phyloP scores from a whole-genome alignment of 35 echinoderm and acorn worm species.

The Chiridota heheva region DNA sequence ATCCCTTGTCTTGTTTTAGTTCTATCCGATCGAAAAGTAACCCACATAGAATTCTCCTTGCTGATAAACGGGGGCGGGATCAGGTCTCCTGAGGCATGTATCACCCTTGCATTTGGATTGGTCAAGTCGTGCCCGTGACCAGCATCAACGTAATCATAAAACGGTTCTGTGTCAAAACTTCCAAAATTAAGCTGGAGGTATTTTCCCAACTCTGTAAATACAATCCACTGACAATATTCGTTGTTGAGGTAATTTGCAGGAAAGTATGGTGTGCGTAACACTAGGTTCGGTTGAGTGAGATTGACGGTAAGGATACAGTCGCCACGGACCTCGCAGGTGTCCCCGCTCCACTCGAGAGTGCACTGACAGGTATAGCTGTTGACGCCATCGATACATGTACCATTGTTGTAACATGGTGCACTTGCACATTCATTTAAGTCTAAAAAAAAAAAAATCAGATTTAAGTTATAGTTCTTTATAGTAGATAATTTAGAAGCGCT shows the following conservation, averaged over 20 bases:
- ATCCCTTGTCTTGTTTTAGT: conserved; percentile 86
- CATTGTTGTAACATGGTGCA: conserved; percentile 30
- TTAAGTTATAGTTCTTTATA: not conserved
- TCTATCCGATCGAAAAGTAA: conserved; percentile 62
- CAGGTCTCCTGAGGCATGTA: conserved; percentile 42
- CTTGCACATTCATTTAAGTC: conserved; percentile 31
- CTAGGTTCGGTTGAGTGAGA: not conserved
- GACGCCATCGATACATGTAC: conserved; percentile 31
- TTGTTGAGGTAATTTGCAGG: conserved; percentile 92
- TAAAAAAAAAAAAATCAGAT: not conserved
- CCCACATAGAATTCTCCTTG: conserved; percentile 78
- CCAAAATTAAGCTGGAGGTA: conserved; percentile 72
- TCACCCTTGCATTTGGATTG: conserved; percentile 51
- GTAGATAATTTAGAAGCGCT: not conserved
- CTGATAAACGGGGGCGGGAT: conserved; percentile 73
- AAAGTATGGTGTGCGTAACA: conserved; percentile 55
- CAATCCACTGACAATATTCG: conserved; percentile 78
- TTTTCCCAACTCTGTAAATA: conserved; percentile 58
- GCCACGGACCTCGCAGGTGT: conserved; percentile 36
- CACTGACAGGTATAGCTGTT: conserved; percentile 39
- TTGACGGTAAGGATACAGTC: conserved; percentile 69
- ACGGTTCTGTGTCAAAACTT: conserved; percentile 61
- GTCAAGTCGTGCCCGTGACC: conserved; percentile 69
- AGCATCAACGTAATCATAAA: conserved; percentile 72
- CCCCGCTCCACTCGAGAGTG: conserved; percentile 39